Evolutionary conservation across 1,140 invertebrate species (phyloP).

Genomic region (Platyscapa corneri): DNA sequence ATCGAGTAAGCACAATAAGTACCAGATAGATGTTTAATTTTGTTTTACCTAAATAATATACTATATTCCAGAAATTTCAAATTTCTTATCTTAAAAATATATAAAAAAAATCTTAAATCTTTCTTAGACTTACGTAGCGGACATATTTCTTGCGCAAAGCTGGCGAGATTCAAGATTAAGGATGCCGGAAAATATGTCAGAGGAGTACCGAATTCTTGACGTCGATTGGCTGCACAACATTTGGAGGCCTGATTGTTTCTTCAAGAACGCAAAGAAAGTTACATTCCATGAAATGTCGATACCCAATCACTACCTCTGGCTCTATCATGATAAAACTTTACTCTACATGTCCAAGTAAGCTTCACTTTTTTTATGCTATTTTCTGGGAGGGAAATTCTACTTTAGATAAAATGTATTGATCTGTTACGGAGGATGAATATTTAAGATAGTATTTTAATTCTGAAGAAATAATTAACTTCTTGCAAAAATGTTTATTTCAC

Average conservation of each 20-base stretch:
- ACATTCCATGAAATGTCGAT: constrained; percentile 96
- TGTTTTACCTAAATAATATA: too few species aligned
- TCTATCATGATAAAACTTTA: constrained; percentile 92
- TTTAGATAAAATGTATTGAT: not conserved
- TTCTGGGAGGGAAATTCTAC: not conserved
- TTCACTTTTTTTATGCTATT: not conserved
- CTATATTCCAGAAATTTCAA: not conserved
- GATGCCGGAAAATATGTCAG: constrained; percentile 92
- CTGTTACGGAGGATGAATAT: not conserved
- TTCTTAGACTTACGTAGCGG: constrained; percentile 91
- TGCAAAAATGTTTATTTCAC: too few species aligned
- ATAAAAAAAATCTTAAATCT: constrained; percentile 28
- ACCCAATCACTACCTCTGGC: constrained; percentile 93
- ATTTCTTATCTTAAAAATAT: not conserved
- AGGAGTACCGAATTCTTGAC: constrained; percentile 91
- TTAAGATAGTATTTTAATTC: too few species aligned
- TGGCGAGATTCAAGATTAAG: constrained; percentile 91
- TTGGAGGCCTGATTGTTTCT: constrained; percentile 94
- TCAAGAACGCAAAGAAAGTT: constrained; percentile 94
- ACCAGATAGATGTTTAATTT: too few species aligned
- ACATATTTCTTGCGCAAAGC: constrained; percentile 93
- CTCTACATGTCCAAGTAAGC: constrained; percentile 93
- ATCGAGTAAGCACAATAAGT: too few species aligned
- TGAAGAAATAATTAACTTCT: too few species aligned
- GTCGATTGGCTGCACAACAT: constrained; percentile 93